Conservation (phyloP, 2,888 invertebrate genomes). For the Drosophila birchii region DNA sequence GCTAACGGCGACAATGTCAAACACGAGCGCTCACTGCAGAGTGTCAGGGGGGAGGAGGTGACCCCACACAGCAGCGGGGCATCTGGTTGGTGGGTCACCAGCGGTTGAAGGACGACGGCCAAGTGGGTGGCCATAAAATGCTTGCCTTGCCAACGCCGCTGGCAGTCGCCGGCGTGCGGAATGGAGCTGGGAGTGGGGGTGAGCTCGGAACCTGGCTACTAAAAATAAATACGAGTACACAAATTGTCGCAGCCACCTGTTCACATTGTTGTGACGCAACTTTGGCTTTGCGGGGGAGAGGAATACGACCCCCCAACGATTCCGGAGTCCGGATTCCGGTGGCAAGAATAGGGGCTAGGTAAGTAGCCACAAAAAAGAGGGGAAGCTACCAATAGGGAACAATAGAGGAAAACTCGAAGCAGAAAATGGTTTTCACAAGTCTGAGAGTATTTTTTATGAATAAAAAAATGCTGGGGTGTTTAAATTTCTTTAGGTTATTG, state of each 20-base stretch:
- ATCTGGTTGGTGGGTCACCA: slow-evolving; percentile 30
- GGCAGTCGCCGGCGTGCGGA: slow-evolving; percentile 18
- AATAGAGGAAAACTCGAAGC: slow-evolving; percentile 10
- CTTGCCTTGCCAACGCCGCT: slow-evolving; percentile 47
- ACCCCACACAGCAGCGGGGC: slow-evolving; percentile 19
- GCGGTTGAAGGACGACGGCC: slow-evolving; percentile 42
- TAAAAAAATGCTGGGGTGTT: neutral
- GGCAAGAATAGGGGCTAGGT: slow-evolving; percentile 8
- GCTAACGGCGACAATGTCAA: slow-evolving; percentile 81
- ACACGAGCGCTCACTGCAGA: slow-evolving; percentile 65
- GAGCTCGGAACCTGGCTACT: slow-evolving; percentile 62
- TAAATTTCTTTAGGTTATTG: neutral
- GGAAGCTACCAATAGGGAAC: slow-evolving; percentile 27
- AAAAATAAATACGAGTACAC: slow-evolving; percentile 79
- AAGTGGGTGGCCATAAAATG: slow-evolving; percentile 71
- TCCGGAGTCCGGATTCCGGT: slow-evolving; percentile 9
- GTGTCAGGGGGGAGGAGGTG: slow-evolving; percentile 10
- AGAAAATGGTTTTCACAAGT: slow-evolving; percentile 6
- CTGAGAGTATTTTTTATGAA: neutral
- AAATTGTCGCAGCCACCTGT: slow-evolving; percentile 80
- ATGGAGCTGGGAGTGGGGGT: neutral
- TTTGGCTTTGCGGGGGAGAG: slow-evolving; percentile 26
- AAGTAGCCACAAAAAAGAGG: slow-evolving; percentile 9
- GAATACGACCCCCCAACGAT: neutral
- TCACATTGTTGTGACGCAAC: slow-evolving; percentile 80